Base-by-base conservation (phyloP, 2,113 vertebrate genomes). In the Chaetura pelagica region DNA sequence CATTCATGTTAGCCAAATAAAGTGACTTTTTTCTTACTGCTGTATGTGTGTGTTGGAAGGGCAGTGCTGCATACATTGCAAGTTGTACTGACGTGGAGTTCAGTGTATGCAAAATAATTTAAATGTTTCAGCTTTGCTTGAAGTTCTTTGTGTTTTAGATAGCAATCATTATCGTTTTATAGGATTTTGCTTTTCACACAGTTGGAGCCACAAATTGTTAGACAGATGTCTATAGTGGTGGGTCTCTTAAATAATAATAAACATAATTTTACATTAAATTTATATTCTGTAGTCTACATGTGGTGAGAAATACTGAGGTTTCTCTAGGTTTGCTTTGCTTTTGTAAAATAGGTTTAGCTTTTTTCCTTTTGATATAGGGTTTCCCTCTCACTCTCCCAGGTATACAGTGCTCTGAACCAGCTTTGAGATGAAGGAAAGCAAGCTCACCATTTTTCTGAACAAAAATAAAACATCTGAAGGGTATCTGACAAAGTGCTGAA, bases 351-450 rank as follows among this genome's bases (percentile, higher is more conserved):
- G 95, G 89, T 76, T 48, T 95, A 96, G 96, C 80, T 40, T 89
- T 94, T 96, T 95, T 68, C 94, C 94, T 92, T 97, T 96, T 96
- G 93, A 95, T 96, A 34, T 94, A 97, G 95, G 95, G 94, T 96
- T 96, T 95, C 96, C 93, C 94, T 97, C 93, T 97, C 94, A 81
- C 95, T 94, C 94, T 94, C 93, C 93, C 95, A 97, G 96, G 96
- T 96, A 20, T 94, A 89, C 91, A 95, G 62, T 96, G 87, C 64
- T 93, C 82, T 97, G 94, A 97, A 95, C 68, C 96, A 94, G 89
- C 87, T 95, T 96, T 97, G 95, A 95, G 94, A 94, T 97, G 96
- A 97, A 96, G 94, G 95, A 96, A 92, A 89, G 73, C 93, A 89
- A 96, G 89, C 87, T 97, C 91, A 95, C 94, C 87, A 94, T 94